Conservation (phyloP, 1,140 invertebrate species). For the Ceratina japonica region DNA sequence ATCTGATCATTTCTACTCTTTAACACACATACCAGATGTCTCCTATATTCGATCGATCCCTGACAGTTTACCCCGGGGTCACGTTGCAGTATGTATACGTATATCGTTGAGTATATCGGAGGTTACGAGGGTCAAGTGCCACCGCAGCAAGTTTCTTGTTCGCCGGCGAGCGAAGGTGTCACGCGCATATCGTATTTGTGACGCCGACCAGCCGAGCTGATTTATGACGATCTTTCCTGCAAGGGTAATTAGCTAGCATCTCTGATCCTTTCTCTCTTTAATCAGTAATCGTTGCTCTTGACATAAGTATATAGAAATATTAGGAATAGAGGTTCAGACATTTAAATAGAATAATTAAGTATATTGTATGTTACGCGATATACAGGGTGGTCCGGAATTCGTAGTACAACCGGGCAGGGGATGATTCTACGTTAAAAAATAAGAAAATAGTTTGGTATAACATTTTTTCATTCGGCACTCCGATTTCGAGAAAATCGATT, state of each 20-base stretch:
- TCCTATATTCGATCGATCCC: neutral
- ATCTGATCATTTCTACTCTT: constrained; percentile 41
- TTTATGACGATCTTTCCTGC: constrained; percentile 12
- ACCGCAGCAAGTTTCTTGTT: constrained; percentile 32
- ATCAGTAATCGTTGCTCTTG: too few relatives aligned
- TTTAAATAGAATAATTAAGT: too few relatives aligned
- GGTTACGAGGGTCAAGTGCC: constrained; percentile 14
- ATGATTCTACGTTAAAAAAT: too few relatives aligned
- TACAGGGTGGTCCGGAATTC: too few relatives aligned
- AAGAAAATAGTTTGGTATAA: too few relatives aligned
- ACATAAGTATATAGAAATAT: too few relatives aligned
- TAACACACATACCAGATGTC: constrained; percentile 13
- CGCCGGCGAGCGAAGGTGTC: neutral
- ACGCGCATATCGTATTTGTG: constrained; percentile 22
- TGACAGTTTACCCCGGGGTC: neutral
- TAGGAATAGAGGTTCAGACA: too few relatives aligned
- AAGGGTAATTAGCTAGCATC: constrained; percentile 1
- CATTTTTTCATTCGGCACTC: too few relatives aligned
- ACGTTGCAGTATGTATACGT: constrained; percentile 2
- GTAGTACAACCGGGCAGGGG: too few relatives aligned
- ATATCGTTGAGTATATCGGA: constrained; percentile 17
- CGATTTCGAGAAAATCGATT: too few relatives aligned
- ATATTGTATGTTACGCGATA: too few relatives aligned
- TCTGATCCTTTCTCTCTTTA: neutral
- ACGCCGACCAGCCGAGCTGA: neutral